Evolutionary conservation across 1,140 invertebrate species (phyloP).

Genomic region (Manduca sexta): DNA sequence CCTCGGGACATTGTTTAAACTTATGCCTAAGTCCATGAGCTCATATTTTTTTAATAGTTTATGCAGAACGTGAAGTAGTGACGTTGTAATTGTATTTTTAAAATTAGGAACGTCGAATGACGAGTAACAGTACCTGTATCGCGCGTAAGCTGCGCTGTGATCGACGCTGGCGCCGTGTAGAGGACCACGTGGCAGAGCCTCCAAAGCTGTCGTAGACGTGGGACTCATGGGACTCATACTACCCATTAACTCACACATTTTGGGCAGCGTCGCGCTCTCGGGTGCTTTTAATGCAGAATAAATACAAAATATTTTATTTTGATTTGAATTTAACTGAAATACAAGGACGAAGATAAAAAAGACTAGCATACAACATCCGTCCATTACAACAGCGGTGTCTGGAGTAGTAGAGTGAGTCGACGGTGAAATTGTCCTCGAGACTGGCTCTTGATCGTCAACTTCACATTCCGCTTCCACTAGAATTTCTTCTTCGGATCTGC

Average conservation of each 20-base stretch:
- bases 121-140: constrained; percentile 25
- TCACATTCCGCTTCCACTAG: neutral
- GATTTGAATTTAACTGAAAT: too few species aligned
- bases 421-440: neutral
- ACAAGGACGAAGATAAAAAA: neutral
- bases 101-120: too few species aligned
- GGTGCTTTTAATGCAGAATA: neutral
- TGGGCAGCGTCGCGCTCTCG: neutral
- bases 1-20: too few species aligned
- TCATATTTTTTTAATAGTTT: too few species aligned
- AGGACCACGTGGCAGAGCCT: constrained; percentile 20
- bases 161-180: constrained; percentile 10
- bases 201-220: constrained; percentile 3
- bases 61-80: too few species aligned
- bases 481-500: constrained; percentile 5
- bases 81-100: too few species aligned
- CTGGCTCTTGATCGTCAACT: neutral
- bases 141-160: constrained; percentile 20
- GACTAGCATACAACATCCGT: constrained; percentile 36
- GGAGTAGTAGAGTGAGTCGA: neutral
- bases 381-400: constrained; percentile 23
- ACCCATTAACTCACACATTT: constrained; percentile 25
- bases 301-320: too few species aligned
- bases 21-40: too few species aligned
- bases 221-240: neutral